Base-by-base conservation (phyloP, 2,888 invertebrate species). In the Rotaria socialis region DNA sequence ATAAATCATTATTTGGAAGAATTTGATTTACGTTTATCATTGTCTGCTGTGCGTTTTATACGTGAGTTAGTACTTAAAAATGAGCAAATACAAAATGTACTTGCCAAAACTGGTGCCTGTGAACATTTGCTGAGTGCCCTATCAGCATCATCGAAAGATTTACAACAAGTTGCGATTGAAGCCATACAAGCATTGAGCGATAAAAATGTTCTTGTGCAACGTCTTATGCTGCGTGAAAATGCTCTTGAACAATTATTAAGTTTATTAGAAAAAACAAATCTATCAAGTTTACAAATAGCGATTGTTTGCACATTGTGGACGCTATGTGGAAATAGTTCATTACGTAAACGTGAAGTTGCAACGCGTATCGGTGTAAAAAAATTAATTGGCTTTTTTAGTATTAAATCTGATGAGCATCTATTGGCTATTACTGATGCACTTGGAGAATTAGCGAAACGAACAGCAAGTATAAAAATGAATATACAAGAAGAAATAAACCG, bases 141-240 rank as follows among this genome's bases (percentile, higher is more conserved):
- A 43, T 3, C 47, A 47, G 43, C 80, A 47, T 80, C 80, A n/a
- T 80, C 80, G 2, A 88, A 89, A 85, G 90, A 90, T 10, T 87
- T 91, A 19, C 90, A 91, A 88, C 88, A 89, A 24, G 88, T 89
- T n/a, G 90, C 90, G 19, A 90, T 91, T 11, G 89, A 90, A 84
- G 89, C 90, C 16, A 89, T 91, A 84, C 89, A 89, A 86, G 87
- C 88, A 43, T 87, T 91, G 10, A 90, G 89, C 11, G 89, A 90
- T 27, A 88, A 89, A 84, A 91, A 91, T 86, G 86, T 89, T 11
- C 87, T 89, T 52, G 89, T 90, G 47, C 90, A 91, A 88, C 88
- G 88, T 52, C 88, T 88, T 8, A 88, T 91, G 60, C 86, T 89
- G 43, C 87, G 88, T 24, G 89, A 89, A 80, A 89, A 89, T 50